Conservation (phyloP, 2,113 vertebrate species). For the Microtus montanus region DNA sequence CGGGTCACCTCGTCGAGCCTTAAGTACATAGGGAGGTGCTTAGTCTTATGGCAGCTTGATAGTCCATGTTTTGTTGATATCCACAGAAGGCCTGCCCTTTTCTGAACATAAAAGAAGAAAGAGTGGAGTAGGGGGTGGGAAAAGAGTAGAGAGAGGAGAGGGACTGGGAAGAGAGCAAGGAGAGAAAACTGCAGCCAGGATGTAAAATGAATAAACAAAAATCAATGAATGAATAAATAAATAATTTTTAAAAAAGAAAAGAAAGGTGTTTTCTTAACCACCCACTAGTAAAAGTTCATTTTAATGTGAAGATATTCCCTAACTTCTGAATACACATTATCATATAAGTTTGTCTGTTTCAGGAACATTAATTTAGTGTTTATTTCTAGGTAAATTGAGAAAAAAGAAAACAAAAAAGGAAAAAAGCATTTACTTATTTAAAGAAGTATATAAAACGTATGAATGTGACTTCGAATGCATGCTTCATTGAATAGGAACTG, state of each 20-base stretch:
- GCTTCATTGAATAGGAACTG: not conserved
- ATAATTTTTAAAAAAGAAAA: not conserved
- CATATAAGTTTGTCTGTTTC: not conserved
- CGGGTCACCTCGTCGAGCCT: not conserved
- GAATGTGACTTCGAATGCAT: not conserved
- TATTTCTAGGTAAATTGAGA: not conserved
- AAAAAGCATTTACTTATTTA: not conserved
- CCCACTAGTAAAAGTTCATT: not conserved
- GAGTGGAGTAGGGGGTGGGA: not conserved
- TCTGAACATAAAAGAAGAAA: not conserved
- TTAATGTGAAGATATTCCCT: not conserved
- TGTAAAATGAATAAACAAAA: not conserved
- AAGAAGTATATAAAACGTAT: not conserved
- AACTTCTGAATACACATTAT: not conserved
- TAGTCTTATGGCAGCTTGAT: not conserved
- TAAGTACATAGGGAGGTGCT: not conserved
- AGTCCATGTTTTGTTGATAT: not conserved
- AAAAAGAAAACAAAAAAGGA: not conserved
- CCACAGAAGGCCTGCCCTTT: not conserved
- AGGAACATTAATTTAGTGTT: not conserved
- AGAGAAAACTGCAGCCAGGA: not conserved
- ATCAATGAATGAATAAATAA: not conserved
- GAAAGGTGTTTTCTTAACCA: slow-evolving; percentile 3
- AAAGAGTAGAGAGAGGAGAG: not conserved
- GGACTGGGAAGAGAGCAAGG: no score